A percentile compares a stretch with the other conserved stretches of the same genome.
These are phyloP conservation scores for Oxystoma pomonae DNA, from an alignment of 2,888 invertebrate genomes.

Conservation along the genomic window DNA sequence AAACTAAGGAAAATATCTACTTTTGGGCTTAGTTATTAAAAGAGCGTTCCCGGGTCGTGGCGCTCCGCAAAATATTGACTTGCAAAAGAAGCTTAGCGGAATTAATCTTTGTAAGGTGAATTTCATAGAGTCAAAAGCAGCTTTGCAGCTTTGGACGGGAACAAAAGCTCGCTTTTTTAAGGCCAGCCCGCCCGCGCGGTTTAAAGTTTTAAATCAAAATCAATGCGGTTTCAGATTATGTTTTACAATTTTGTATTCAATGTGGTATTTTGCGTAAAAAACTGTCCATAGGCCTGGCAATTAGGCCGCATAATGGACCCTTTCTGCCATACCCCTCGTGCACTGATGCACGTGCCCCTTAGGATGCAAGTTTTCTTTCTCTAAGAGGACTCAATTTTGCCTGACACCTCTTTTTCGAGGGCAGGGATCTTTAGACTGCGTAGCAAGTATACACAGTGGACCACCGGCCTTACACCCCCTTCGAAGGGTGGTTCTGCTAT, in stretches of 20 bases:
- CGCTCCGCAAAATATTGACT: slow-evolving; percentile 1
- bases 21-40: slow-evolving; percentile 7
- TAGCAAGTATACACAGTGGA: too few species aligned
- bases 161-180: neutral
- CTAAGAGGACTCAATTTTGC: too few species aligned
- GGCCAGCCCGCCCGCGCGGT: neutral
- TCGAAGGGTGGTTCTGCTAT: too few species aligned
- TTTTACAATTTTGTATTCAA: neutral
- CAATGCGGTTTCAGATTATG: neutral
- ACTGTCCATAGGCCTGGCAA: too few species aligned
- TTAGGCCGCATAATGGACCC: too few species aligned
- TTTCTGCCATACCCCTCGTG: too few species aligned
- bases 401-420: too few species aligned
- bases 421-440: too few species aligned
- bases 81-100: neutral
- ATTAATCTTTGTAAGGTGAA: neutral
- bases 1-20: neutral
- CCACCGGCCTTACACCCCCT: too few species aligned
- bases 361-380: too few species aligned
- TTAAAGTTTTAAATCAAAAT: neutral
- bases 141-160: neutral
- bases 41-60: slow-evolving; percentile 1
- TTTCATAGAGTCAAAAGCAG: neutral
- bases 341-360: too few species aligned
- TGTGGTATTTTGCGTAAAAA: too few species aligned